Base-by-base conservation (phyloP, 1,140 invertebrate species). In the Camponotus floridanus region DNA sequence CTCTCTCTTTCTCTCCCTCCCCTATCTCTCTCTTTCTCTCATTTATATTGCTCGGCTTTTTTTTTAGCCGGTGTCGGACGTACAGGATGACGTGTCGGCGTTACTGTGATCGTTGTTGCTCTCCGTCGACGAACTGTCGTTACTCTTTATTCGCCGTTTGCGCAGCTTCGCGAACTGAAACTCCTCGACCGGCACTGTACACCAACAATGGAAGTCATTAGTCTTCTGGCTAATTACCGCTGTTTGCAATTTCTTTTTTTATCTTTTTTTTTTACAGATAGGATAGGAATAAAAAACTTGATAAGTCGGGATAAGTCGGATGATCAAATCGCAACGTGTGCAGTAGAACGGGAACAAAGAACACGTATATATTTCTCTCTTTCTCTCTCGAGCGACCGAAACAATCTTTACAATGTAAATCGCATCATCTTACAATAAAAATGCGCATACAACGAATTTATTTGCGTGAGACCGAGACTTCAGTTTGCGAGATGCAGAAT, bases 111-210 rank as follows among this genome's bases (percentile, higher is more conserved):
- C 95, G 92, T 95, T 95, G 92, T 94, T 94, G 92, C 93, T 95
- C 85, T 96, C 95, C 81, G 95, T 95, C 42, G 95, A 95, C 74
- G 95, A 96, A 91, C 95, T 95, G 92, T 95, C 94, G 88, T 93
- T 94, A 92, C 95, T 95, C 91, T 95, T 95, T 88, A 95, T 92
- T 90, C 90, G 91, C 87, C 93, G 93, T 90, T 94, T 93, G 85
- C 93, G 92, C 88, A 94, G 91, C 91, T 94, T 94, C 61, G 91
- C 92, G 87, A 94, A 94, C 88, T 94, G 93, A 94, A 94, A 93
- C 92, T 94, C 93, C 92, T 95, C 93, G 89, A 92, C 92, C 88
- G 94, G 93, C 93, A 94, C 94, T 95, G 92, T 91, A 94, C 92
- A 95, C 90, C 67, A 93, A 94, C 68, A 92, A 90, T 90, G 80